Percentiles rank a stretch among this genome's conserved stretches.
phyloP scores from a whole-genome alignment of 2,113 vertebrate genomes.

The Eurypyga helias region DNA sequence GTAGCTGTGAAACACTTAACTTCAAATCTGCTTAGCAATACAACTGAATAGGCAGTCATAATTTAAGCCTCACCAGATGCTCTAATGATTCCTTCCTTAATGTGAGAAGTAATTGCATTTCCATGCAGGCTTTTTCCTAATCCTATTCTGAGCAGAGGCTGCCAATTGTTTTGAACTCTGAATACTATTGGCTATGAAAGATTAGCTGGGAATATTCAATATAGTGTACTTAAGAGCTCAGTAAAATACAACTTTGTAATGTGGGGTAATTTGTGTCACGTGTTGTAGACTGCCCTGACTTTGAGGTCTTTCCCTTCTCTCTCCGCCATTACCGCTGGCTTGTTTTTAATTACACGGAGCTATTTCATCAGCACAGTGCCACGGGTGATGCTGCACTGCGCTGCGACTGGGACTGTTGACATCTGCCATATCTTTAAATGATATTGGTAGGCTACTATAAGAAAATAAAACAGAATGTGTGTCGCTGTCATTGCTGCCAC shows the following conservation, averaged over 20 bases:
- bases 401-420: not conserved
- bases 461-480: not conserved
- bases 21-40: slow-evolving; percentile 44
- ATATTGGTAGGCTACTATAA: not conserved
- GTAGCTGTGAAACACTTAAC: not conserved
- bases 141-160: slow-evolving; percentile 18
- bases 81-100: slow-evolving; percentile 45
- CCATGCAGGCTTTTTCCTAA: slow-evolving; percentile 31
- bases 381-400: not conserved
- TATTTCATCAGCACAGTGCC: not conserved
- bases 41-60: not conserved
- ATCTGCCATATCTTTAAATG: not conserved
- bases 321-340: not conserved
- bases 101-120: slow-evolving; percentile 60
- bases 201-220: not conserved
- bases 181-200: not conserved
- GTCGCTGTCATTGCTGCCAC: not conserved
- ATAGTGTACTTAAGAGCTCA: not conserved
- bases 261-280: not conserved
- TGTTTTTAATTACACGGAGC: not conserved
- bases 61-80: slow-evolving; percentile 56
- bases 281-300: not conserved
- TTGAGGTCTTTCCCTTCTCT: not conserved
- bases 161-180: slow-evolving; percentile 41
- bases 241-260: not conserved